Base-by-base conservation (phyloP, 2,797 vertebrate species). In the Limosa lapponica region DNA sequence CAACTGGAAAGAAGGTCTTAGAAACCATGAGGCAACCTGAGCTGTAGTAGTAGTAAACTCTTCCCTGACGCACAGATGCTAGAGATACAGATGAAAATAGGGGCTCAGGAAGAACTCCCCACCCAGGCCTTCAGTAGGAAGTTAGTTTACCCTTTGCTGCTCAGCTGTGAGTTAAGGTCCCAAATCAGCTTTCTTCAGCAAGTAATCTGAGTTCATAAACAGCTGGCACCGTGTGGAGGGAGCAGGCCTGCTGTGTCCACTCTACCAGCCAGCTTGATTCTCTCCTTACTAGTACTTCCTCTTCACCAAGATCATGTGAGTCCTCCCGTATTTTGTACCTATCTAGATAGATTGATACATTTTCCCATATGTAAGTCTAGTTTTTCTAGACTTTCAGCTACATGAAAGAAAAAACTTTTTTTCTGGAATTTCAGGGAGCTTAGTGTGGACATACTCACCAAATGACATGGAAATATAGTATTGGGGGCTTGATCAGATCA, bases 251-350 rank as follows among this genome's bases (percentile, higher is more conserved):
- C 49, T 46, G 12, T 18, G 36, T n/a, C 62, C 37, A 22, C 7
- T 2, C n/a, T n/a, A 37, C 17, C n/a, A 89, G 36, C 23, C 30
- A 69, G 37, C 18, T 61, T 0, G 0, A 6, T 43, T 84, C 23
- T 58, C 18, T 79, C 82, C 37, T 57, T 78, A 13, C 49, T 48
- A 12, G 15, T 58, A 43, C 27, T 59, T 30, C 25, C 14, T 3
- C 0, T 22, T 87, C 55, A 62, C 12, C 58, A 72, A 62, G 77
- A 61, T 36, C 36, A 28, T n/a, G 10, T 2, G 1, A 28, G 10
- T 28, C 28, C 34, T 77, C 28, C 44, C 24, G 14, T 36, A 32
- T 62, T 73, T 69, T 83, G 32, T 36, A 30, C 19, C 1, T 5
- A 15, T 25, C n/a, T 66, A 30, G 69, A 34, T 4, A 66, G 30